These are phyloP conservation scores for Grantiella picta DNA, from an alignment of 2,113 vertebrate genomes.

Conservation along the genomic window DNA sequence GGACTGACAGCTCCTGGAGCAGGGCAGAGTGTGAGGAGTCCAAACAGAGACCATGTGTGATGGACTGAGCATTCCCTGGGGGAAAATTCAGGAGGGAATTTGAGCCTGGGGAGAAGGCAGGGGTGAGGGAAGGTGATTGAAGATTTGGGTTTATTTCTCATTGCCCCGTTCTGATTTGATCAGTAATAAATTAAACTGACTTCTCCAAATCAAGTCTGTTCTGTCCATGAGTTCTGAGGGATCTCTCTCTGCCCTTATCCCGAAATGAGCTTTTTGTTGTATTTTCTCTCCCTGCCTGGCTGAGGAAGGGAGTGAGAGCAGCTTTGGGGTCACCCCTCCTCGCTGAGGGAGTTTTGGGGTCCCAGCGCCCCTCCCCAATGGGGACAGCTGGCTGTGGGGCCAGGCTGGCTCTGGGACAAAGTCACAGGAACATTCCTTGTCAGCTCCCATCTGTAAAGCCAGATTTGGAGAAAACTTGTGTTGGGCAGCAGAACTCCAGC, in stretches of 20 bases:
- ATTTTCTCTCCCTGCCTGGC: not conserved
- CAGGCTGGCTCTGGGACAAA: not conserved
- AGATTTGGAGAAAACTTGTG: not conserved
- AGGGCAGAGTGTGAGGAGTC: not conserved
- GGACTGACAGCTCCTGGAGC: not conserved
- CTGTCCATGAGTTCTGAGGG: not conserved
- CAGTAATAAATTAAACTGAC: not conserved
- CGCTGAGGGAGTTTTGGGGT: not conserved
- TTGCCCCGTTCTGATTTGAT: not conserved
- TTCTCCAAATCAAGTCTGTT: not conserved
- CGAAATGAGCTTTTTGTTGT: fast-evolving
- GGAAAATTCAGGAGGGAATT: fast-evolving
- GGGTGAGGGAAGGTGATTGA: not conserved
- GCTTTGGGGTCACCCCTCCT: not conserved
- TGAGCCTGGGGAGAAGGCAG: not conserved
- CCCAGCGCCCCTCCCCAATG: not conserved
- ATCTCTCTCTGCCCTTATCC: not conserved
- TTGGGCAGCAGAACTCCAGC: not conserved
- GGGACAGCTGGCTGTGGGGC: not conserved
- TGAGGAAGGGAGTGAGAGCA: too few relatives aligned
- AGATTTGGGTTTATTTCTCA: not conserved
- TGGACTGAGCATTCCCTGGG: not conserved
- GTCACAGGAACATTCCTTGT: not conserved
- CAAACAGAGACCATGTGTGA: not conserved
- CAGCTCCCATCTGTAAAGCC: conserved; percentile 22